Evolutionary conservation across 2,888 invertebrate genomes (phyloP).

Genomic region (Drosophila borealis): DNA sequence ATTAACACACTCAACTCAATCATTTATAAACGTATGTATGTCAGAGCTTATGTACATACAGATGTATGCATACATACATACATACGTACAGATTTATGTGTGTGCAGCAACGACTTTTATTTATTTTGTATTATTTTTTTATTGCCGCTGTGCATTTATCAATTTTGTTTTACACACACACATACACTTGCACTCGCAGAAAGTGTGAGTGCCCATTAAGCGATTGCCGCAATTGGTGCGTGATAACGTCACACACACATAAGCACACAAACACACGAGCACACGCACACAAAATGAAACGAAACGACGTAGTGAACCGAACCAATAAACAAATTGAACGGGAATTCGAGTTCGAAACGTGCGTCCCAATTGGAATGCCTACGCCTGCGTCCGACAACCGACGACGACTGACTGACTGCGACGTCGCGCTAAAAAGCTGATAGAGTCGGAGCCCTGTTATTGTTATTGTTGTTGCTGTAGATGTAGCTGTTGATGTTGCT

Average conservation of each 20-base stretch:
- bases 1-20: constrained; percentile 55
- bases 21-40: constrained; percentile 2
- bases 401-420: constrained; percentile 67
- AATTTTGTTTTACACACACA: constrained; percentile 60
- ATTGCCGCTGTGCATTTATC: constrained; percentile 64
- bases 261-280: constrained; percentile 19
- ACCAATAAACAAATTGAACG: constrained; percentile 57
- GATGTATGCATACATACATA: constrained; percentile 1
- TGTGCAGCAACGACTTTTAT: constrained; percentile 2
- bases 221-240: constrained; percentile 66
- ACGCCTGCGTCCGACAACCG: constrained; percentile 72
- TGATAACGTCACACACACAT: constrained; percentile 61
- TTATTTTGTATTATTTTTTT: constrained; percentile 42
- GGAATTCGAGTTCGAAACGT: constrained; percentile 61
- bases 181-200: constrained; percentile 23
- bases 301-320: constrained; percentile 40
- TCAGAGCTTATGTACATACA: constrained; percentile 1
- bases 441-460: constrained; percentile 62
- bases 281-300: constrained; percentile 33
- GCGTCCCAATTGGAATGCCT: constrained; percentile 66
- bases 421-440: constrained; percentile 67
- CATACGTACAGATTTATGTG: not conserved
- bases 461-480: constrained; percentile 37
- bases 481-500: constrained; percentile 8
- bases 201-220: constrained; percentile 56